phyloP scores from a whole-genome alignment of 1,140 invertebrate genomes.

The Drosophila ambigua region DNA sequence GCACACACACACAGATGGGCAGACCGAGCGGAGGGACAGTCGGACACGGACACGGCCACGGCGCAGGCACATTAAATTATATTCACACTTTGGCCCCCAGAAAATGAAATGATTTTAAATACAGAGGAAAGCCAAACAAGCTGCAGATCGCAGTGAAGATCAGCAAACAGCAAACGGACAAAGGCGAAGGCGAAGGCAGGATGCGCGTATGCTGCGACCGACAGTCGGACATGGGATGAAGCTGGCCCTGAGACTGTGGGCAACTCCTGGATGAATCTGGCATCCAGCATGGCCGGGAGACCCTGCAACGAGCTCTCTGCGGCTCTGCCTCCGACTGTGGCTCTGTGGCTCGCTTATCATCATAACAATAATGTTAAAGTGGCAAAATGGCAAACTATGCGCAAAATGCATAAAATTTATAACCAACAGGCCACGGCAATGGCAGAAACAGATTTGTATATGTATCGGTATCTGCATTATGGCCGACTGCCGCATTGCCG shows the following conservation, averaged over 20 bases:
- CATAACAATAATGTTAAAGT: slow-evolving; percentile 84
- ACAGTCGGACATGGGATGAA: slow-evolving; percentile 41
- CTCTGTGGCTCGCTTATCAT: slow-evolving; percentile 73
- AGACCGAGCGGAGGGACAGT: slow-evolving; percentile 15
- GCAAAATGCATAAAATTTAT: slow-evolving; percentile 79
- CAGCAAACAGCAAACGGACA: slow-evolving; percentile 61
- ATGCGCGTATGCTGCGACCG: slow-evolving; percentile 53
- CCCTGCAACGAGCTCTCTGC: slow-evolving; percentile 34
- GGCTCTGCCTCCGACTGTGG: slow-evolving; percentile 18
- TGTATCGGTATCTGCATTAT: slow-evolving; percentile 59
- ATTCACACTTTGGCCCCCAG: slow-evolving; percentile 83
- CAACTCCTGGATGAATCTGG: slow-evolving; percentile 8
- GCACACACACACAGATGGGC: slow-evolving; percentile 43
- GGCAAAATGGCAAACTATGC: slow-evolving; percentile 83
- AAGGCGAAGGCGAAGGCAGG: slow-evolving; percentile 42
- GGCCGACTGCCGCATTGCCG: slow-evolving; percentile 27
- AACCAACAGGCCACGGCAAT: slow-evolving; percentile 40
- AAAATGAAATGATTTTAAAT: slow-evolving; percentile 79
- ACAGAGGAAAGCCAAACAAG: slow-evolving; percentile 68
- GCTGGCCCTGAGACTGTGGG: slow-evolving; percentile 5
- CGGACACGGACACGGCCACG: slow-evolving; percentile 4
- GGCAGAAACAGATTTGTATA: slow-evolving; percentile 59
- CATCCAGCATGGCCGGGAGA: slow-evolving; percentile 12
- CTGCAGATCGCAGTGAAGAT: slow-evolving; percentile 49
- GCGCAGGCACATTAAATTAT: slow-evolving; percentile 79